These are phyloP conservation scores for Tethea ocularis DNA, from an alignment of 2,888 invertebrate genomes.

Conservation along the genomic window DNA sequence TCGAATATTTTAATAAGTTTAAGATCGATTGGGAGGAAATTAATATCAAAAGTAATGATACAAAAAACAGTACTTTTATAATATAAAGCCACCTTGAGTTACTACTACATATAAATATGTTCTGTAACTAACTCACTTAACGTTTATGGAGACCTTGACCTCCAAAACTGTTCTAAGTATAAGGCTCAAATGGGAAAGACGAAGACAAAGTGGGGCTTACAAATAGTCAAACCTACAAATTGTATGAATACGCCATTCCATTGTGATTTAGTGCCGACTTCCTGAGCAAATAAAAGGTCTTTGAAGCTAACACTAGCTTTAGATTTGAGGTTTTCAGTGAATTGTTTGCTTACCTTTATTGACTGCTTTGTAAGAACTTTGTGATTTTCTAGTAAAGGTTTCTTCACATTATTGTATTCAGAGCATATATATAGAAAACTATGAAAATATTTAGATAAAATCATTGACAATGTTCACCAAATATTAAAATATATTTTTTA, in stretches of 20 bases:
- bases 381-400: neutral
- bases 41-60: no score
- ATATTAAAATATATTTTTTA: no score
- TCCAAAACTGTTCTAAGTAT: neutral
- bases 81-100: no score
- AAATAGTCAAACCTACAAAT: conserved; percentile 6
- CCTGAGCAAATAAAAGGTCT: conserved; percentile 3
- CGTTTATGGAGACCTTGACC: conserved; percentile 4
- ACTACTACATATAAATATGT: neutral
- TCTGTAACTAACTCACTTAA: neutral
- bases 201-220: conserved; percentile 5
- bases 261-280: conserved; percentile 6
- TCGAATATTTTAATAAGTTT: no score
- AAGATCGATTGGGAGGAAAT: no score
- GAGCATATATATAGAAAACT: neutral
- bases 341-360: neutral
- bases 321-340: neutral
- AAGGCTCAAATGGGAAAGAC: conserved; percentile 3
- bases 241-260: conserved; percentile 5
- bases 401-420: neutral
- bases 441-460: no score
- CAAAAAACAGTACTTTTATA: no score
- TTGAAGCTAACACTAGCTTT: conserved; percentile 4
- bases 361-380: neutral
- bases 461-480: no score